These are phyloP conservation scores for Tetranychus cinnabarinus DNA, from an alignment of 1,140 invertebrate genomes.

Conservation along the genomic window DNA sequence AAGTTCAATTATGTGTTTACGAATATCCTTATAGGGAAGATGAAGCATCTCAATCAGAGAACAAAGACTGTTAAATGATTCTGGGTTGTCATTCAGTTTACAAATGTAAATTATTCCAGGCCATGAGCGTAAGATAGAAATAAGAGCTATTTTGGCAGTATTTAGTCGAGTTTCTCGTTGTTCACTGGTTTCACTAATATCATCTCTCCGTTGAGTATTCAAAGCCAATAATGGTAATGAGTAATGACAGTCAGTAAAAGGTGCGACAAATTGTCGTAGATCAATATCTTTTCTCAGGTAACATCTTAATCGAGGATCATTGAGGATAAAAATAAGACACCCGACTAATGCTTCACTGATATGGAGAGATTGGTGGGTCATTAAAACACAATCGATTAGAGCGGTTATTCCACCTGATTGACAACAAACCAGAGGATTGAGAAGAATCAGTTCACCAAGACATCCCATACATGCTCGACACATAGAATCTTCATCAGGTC, in stretches of 20 bases:
- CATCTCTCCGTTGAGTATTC: background rate
- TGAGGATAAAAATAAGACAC: constrained; percentile 60
- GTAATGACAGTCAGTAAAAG: constrained; percentile 72
- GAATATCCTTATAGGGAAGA: constrained; percentile 59
- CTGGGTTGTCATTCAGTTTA: background rate
- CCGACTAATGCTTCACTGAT: constrained; percentile 54
- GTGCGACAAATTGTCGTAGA: constrained; percentile 57
- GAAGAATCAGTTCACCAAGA: constrained; percentile 62
- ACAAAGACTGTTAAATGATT: constrained; percentile 29
- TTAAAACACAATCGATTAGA: constrained; percentile 50
- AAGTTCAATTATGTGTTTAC: constrained; percentile 67
- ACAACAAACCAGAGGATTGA: constrained; percentile 55
- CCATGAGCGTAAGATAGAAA: constrained; percentile 68
- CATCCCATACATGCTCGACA: constrained; percentile 55
- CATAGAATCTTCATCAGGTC: constrained; percentile 47
- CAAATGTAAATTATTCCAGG: constrained; percentile 64
- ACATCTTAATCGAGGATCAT: constrained; percentile 51
- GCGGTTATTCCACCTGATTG: constrained; percentile 55
- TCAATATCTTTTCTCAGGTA: constrained; percentile 38
- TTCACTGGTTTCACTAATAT: background rate
- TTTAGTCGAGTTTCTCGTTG: constrained; percentile 53
- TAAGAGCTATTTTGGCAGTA: constrained; percentile 52
- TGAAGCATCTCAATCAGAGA: constrained; percentile 66
- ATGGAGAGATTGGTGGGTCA: constrained; percentile 41
- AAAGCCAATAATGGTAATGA: background rate